Conservation (phyloP, 1,140 invertebrate species). For the Aleiodes sp. region DNA sequence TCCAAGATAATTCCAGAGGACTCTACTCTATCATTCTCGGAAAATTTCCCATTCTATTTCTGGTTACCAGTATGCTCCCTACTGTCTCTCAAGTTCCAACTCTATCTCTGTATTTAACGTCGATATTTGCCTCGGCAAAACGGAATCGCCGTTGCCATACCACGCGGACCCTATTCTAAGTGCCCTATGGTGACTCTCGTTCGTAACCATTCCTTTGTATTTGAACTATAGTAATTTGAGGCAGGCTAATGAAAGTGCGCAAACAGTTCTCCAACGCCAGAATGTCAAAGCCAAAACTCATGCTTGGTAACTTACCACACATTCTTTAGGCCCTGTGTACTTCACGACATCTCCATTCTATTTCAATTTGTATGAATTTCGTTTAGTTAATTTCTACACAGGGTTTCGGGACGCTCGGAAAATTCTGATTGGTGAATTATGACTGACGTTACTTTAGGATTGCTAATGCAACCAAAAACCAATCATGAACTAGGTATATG, state of each 20-base stretch:
- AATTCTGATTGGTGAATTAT: conserved; percentile 38
- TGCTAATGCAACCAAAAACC: no score
- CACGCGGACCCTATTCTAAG: conserved; percentile 39
- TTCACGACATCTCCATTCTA: no score
- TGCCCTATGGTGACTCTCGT: conserved; percentile 23
- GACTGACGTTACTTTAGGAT: conserved; percentile 28
- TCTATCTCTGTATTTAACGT: conserved; percentile 44
- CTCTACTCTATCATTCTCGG: conserved; percentile 5
- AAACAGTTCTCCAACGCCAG: conserved; percentile 62
- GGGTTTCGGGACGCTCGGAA: no score
- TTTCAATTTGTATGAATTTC: no score
- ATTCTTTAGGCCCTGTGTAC: background rate
- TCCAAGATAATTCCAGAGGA: no score
- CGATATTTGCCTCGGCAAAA: conserved; percentile 60
- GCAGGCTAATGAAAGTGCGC: conserved; percentile 64
- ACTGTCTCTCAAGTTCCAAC: conserved; percentile 12
- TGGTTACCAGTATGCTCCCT: background rate
- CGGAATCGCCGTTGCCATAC: conserved; percentile 52
- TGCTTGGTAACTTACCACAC: conserved; percentile 32
- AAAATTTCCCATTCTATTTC: conserved; percentile 35
- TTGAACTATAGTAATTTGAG: conserved; percentile 66
- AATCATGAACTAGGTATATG: no score
- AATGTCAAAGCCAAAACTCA: conserved; percentile 60
- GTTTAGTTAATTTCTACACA: no score
- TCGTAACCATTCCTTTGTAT: conserved; percentile 40